Percentiles rank a stretch among this genome's conserved stretches.
Conservation (phyloP, 2,888 invertebrate genomes). For the Temnothorax ravouxi region DNA sequence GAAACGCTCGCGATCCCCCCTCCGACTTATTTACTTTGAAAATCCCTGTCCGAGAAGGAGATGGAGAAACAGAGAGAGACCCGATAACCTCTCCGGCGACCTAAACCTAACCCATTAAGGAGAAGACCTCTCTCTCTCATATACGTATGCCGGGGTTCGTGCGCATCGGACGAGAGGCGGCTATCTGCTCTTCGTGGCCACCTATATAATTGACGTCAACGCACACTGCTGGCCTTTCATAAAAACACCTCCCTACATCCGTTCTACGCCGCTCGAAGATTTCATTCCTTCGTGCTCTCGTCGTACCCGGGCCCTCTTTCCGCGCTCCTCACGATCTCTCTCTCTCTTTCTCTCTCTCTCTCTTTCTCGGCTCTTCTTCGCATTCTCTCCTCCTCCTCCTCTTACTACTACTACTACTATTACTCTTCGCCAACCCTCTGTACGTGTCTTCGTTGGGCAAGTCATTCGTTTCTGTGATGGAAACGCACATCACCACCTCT, state of each 20-base stretch:
- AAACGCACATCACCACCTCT: slow-evolving; percentile 63
- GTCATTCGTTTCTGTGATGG: slow-evolving; percentile 63
- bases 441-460: slow-evolving; percentile 36
- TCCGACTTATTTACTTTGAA: slow-evolving; percentile 82
- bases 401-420: slow-evolving; percentile 28
- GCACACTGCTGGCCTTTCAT: slow-evolving; percentile 85
- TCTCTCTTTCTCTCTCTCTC: no score
- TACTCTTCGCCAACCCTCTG: slow-evolving; percentile 28
- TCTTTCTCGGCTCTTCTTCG: slow-evolving; percentile 43
- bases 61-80: slow-evolving; percentile 63
- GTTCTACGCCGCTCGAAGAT: slow-evolving; percentile 79
- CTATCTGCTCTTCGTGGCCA: slow-evolving; percentile 82
- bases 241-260: slow-evolving; percentile 86
- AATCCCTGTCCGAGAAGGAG: slow-evolving; percentile 80
- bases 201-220: slow-evolving; percentile 86
- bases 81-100: slow-evolving; percentile 84
- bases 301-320: slow-evolving; percentile 31
- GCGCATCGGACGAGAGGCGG: slow-evolving; percentile 68
- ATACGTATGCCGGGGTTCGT: slow-evolving; percentile 65
- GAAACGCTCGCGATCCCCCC: slow-evolving; percentile 37
- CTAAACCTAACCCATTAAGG: slow-evolving; percentile 85
- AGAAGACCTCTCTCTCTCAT: slow-evolving; percentile 74
- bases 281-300: slow-evolving; percentile 75
- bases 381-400: slow-evolving; percentile 44
- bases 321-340: slow-evolving; percentile 51